Evolutionary conservation across 2,113 vertebrate species (phyloP), one percentile per base, ranked within the genome.

Genomic region (Neogale vison): DNA sequence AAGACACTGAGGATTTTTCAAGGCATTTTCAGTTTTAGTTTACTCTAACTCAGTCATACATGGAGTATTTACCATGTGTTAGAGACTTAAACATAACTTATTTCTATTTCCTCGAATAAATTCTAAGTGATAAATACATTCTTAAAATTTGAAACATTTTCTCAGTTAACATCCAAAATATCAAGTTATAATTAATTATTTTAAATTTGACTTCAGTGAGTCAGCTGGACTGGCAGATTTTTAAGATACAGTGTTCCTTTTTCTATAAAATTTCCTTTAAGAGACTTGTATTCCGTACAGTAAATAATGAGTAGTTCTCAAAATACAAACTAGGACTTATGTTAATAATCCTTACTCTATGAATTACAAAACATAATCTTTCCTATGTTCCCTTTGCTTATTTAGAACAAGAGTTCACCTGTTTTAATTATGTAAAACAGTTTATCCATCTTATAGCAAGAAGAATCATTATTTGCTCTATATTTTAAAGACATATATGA

Each of bases 91-190:
- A 65, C 3, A 29, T 71, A 61, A n/a, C 6, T 65, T 81, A 65
- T 71, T 90, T 90, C 29, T 85, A 50, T 84, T 81, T 95, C 88
- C 9, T 95, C 23, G 42, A 59, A 71, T 80, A 87, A 77, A 85
- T 84, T 97, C 74, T 95, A 81, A 39, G 79, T 55, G 26, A 29
- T 34, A 88, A 67, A 52, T 26, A 39, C 26, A 91, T 34, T 80
- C 74, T 93, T 34, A 39, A 69, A 85, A 61, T 91, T 72, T 86
- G 26, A 93, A 94, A 92, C 26, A 57, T 55, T 72, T 92, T 83
- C 76, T 87, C 29, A 92, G 31, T 23, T 69, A 88, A 88, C 6
- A 74, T 88, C n/a, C 85, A 85, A 96, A 93, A 84, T 89, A 93
- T 9, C 67, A 71, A 71, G 6, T 84, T 95, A 88, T 2, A 63